Base-by-base conservation (phyloP, 2,113 vertebrate genomes). In the Zingel zingel region DNA sequence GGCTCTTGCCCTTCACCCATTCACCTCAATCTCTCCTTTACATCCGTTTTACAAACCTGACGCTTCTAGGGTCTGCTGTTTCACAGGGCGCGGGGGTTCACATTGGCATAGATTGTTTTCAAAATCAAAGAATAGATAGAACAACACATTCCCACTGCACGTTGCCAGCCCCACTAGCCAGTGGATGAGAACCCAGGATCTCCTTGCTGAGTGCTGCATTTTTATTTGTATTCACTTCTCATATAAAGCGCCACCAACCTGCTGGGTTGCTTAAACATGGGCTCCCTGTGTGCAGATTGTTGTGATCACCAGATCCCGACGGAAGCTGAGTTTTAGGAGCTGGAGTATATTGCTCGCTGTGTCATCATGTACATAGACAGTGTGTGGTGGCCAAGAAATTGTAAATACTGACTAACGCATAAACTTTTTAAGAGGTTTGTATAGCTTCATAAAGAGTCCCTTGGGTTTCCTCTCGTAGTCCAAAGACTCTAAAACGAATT, bases 21-120 rank as follows among this genome's bases (percentile, higher is more conserved):
- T 82, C 73, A 72, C 75, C 87, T 53, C 73, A 25, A 16, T 67
- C 58, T 78, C 82, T 76, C 82, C 69, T 68, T 74, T 64, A 82
- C 86, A 83, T 84, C 36, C 45, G 45, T 27, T 83, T 43, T n/a
- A 59, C 66, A 16, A 73, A 86, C 74, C 65, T 21, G 70, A 85
- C 79, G 72, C 83, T 66, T 57, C 5, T 25, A 43, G 21, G 58
- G 62, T 77, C 51, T 27, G 56, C 72, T 50, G 65, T 77, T 74
- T 83, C 63, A 1, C 70, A 59, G 4, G 36, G 64, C 8, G 54
- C 6, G 19, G 18, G 48, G 59, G 18, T 39, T 75, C 48, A 61
- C 33, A 21, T 68, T 36, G 19, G 21, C 43, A 36, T 36, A 3
- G 19, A 61, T 47, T 47, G 57, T 47, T 67, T 72, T 58, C n/a